A percentile compares a stretch with the other conserved stretches of the same genome.
phyloP scores from a whole-genome alignment of 2,113 vertebrate genomes.

The Tricholaema leucomelas region DNA sequence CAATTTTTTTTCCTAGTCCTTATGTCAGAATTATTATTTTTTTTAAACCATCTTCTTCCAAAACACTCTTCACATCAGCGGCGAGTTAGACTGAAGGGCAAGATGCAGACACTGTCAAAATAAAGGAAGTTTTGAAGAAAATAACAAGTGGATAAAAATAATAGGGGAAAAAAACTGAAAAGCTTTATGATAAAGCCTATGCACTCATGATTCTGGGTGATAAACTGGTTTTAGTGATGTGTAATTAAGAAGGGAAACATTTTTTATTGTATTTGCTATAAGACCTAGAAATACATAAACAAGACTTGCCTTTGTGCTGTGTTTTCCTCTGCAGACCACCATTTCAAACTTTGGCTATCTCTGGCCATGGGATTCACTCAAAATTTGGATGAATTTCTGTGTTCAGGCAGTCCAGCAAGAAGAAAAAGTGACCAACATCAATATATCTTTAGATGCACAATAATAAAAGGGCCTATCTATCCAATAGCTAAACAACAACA shows the following conservation, averaged over 20 bases:
- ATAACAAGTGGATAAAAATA: background rate
- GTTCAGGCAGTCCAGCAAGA: background rate
- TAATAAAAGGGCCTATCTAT: background rate
- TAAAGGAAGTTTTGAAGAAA: conserved; percentile 20
- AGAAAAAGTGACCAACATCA: background rate
- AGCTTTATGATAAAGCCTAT: background rate
- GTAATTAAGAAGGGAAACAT: background rate
- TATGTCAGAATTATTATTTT: background rate
- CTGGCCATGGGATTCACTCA: background rate
- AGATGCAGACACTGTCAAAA: background rate
- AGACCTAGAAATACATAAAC: background rate
- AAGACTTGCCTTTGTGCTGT: background rate
- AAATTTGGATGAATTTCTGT: background rate
- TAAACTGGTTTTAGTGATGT: background rate
- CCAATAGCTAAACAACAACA: background rate
- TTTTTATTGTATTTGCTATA: background rate
- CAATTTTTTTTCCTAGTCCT: conserved; percentile 41
- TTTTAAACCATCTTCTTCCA: background rate
- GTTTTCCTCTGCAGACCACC: background rate
- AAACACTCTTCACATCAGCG: conserved; percentile 19
- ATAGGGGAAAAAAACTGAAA: background rate
- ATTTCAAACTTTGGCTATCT: background rate
- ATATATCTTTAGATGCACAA: background rate
- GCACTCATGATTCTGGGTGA: background rate
- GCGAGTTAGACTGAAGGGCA: conserved; percentile 1